Conservation (phyloP, 2,888 invertebrate genomes). For the Tipula confusa region DNA sequence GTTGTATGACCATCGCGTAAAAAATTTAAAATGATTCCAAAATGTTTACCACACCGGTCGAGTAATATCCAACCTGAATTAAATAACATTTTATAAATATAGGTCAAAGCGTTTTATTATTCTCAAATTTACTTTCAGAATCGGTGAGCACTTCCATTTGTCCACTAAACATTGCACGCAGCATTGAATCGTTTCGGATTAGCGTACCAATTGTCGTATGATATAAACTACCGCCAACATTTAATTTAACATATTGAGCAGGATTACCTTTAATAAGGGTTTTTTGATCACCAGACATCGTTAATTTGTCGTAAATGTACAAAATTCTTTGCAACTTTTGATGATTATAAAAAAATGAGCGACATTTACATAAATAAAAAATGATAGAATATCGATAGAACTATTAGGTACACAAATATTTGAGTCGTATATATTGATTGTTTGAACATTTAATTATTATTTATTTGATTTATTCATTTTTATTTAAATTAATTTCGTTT, state of each 20-base stretch:
- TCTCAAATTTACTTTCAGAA: constrained; percentile 71
- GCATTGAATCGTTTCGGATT: constrained; percentile 96
- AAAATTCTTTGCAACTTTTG: background rate
- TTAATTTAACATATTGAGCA: constrained; percentile 94
- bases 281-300: constrained; percentile 64
- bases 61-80: constrained; percentile 99
- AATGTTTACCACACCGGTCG: constrained; percentile 96
- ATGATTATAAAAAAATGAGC: background rate
- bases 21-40: constrained; percentile 92
- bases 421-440: background rate
- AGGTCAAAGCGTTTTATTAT: background rate
- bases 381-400: background rate
- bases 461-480: background rate
- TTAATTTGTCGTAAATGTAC: background rate
- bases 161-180: constrained; percentile 97
- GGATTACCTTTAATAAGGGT: constrained; percentile 81
- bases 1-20: constrained; percentile 90
- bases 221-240: constrained; percentile 94
- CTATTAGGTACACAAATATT: constrained; percentile 25
- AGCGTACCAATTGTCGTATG: constrained; percentile 98
- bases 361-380: background rate
- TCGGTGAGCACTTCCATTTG: constrained; percentile 96
- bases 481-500: background rate
- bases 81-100: too few relatives aligned
- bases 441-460: background rate